Evolutionary conservation across 2,113 vertebrate species (phyloP), one percentile per base, ranked within the genome.

Genomic region (Chlorocebus sabaeus): DNA sequence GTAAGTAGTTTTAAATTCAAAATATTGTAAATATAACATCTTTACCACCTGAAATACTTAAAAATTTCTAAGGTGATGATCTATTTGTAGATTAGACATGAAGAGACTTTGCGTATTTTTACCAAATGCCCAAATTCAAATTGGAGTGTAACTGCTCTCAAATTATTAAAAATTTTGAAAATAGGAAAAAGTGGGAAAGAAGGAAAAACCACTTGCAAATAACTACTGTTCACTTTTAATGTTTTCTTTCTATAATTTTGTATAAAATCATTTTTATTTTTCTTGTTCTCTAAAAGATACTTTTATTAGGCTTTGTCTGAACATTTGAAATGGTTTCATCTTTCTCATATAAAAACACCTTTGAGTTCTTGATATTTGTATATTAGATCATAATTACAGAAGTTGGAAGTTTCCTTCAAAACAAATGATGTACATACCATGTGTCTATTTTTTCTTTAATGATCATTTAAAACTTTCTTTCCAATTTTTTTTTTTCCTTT

Each of bases 1-100:
- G 10, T 91, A 92, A 92, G 40, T 35, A 89, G 40, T 92, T 95
- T 95, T 86, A 22, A 93, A 90, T 96, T 95, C 55, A 93, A 72
- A 94, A 48, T 32, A 55, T 13, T 79, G 23, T 11, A 96, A 68
- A 89, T 70, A 84, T 70, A 72, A 61, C 35, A 83, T 83, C 14
- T 96, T 89, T 95, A 67, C 38, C 35, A 92, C 43, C 8, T 86
- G 55, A 96, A 96, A 79, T 45, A 93, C 27, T 35, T 68, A 72
- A 43, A 90, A 35, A 92, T 76, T 84, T 91, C 59, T 95, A 40
- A 86, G 79, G 81, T 22, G 32, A 82, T 61, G 45, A 30, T 82
- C 45, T 35, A 2, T 68, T 89, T 93, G 35, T 96, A 43, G 35
- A 6, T 50, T 76, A 91, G 40, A 52, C 32, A 48, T 35, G 35